These are phyloP conservation scores for Drymonia ruficornis DNA, from an alignment of 2,888 invertebrate species.

Conservation along the genomic window DNA sequence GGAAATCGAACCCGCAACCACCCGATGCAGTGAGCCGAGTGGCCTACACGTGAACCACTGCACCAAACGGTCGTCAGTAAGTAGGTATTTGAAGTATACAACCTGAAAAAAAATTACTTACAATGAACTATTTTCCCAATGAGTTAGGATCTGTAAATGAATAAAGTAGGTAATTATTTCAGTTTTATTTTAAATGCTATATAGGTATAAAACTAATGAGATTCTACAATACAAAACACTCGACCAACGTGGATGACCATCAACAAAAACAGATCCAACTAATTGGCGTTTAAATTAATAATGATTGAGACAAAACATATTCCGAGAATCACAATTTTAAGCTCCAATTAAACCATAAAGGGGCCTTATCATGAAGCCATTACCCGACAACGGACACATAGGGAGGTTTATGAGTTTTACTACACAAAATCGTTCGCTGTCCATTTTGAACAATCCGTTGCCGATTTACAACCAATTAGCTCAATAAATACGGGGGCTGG, in stretches of 20 bases:
- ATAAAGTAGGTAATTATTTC: too few species aligned
- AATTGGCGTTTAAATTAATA: constrained; percentile 78
- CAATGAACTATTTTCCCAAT: too few species aligned
- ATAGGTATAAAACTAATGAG: too few species aligned
- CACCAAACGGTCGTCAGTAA: too few species aligned
- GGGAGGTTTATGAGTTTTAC: constrained; percentile 83
- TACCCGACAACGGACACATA: constrained; percentile 71
- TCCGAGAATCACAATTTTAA: constrained; percentile 57
- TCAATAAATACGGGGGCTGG: constrained; percentile 73
- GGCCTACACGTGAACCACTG: too few species aligned
- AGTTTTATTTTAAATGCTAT: too few species aligned
- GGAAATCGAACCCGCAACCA: too few species aligned
- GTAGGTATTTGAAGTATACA: too few species aligned
- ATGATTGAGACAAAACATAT: constrained; percentile 67
- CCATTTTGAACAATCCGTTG: constrained; percentile 74
- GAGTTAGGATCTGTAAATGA: too few species aligned
- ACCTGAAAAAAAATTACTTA: too few species aligned
- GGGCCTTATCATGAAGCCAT: constrained; percentile 74
- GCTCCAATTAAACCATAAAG: constrained; percentile 78
- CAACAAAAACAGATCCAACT: constrained; percentile 46
- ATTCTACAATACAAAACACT: not conserved
- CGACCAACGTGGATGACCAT: not conserved
- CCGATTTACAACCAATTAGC: constrained; percentile 81
- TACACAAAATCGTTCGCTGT: constrained; percentile 78
- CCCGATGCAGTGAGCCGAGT: too few species aligned